Evolutionary conservation across 2,113 vertebrate genomes (phyloP).

Genomic region (Pristiophorus japonicus): DNA sequence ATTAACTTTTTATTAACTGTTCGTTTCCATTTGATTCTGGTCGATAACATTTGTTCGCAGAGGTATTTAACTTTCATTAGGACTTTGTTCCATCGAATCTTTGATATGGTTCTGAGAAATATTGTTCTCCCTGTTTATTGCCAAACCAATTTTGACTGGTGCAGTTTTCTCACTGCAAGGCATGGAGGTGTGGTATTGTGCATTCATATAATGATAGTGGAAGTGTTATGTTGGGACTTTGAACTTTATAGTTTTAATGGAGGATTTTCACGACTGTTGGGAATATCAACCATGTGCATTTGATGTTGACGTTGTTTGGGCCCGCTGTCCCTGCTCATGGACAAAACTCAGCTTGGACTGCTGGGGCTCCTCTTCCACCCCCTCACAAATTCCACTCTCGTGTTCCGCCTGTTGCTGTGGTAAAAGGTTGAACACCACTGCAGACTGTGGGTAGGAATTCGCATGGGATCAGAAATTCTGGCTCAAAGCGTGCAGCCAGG

Average conservation of each 20-base stretch:
- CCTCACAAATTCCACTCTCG: background rate
- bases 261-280: background rate
- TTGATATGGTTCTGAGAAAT: background rate
- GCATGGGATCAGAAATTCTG: background rate
- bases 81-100: background rate
- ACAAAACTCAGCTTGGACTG: background rate
- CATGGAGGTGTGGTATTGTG: background rate
- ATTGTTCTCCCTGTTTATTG: background rate
- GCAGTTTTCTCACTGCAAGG: background rate
- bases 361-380: background rate
- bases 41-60: background rate
- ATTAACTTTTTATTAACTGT: background rate
- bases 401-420: background rate
- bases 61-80: background rate
- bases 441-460: background rate
- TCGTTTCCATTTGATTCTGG: background rate
- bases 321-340: background rate
- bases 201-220: background rate
- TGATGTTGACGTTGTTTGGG: background rate
- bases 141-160: background rate
- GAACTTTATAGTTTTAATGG: background rate
- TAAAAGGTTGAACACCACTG: background rate
- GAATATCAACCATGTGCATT: background rate
- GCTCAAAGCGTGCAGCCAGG: background rate
- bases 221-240: background rate